Percentiles rank a stretch among this genome's conserved stretches.
Evolutionary conservation across 1,140 invertebrate genomes (phyloP).

Genomic region (Achatina immaculata): DNA sequence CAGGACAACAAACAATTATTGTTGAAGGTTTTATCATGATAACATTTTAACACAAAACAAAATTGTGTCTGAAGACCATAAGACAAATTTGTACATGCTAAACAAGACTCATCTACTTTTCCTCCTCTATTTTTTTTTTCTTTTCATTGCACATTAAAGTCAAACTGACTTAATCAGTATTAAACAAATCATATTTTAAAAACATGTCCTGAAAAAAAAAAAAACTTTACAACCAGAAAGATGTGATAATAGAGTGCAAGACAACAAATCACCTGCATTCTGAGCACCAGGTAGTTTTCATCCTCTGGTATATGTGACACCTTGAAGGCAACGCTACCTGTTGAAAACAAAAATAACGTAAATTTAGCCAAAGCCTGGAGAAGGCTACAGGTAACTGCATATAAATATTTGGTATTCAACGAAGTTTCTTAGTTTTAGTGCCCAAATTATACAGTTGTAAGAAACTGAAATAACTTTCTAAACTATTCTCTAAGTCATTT

Average conservation of each 20-base stretch:
- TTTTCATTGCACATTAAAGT: neutral
- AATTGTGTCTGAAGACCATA: neutral
- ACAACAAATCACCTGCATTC: conserved; percentile 45
- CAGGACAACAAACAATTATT: conserved; percentile 17
- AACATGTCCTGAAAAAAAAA: too few relatives aligned
- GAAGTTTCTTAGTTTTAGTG: too few relatives aligned
- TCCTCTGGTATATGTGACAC: neutral
- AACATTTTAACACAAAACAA: neutral
- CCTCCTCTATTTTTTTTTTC: neutral
- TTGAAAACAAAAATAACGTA: conserved; percentile 34
- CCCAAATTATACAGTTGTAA: too few relatives aligned
- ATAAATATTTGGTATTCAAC: too few relatives aligned
- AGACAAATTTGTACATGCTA: neutral
- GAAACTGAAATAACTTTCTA: too few relatives aligned
- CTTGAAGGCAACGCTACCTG: conserved; percentile 30
- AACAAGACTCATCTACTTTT: too few relatives aligned
- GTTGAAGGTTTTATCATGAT: neutral
- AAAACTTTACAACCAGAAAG: neutral
- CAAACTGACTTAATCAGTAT: neutral
- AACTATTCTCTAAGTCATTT: too few relatives aligned
- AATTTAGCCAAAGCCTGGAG: too few relatives aligned
- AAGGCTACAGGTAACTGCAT: too few relatives aligned
- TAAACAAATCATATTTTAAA: neutral
- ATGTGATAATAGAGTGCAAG: neutral
- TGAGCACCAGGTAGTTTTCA: conserved; percentile 39